These are phyloP conservation scores for Scaptomyza graminum DNA, from an alignment of 1,140 invertebrate genomes.

Conservation along the genomic window DNA sequence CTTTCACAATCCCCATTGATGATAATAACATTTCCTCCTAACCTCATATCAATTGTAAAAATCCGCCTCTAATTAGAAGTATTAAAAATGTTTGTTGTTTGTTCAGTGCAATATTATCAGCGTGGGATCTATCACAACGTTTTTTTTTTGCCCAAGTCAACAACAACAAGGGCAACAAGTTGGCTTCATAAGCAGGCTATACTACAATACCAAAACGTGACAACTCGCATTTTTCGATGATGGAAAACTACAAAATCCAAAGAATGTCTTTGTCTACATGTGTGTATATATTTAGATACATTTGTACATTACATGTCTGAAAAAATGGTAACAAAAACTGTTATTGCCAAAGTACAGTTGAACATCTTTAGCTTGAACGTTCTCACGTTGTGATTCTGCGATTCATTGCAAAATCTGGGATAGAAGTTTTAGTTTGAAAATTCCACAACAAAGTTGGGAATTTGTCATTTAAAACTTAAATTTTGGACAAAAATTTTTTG, in stretches of 20 bases:
- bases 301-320: background rate
- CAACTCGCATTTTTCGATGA: conserved; percentile 21
- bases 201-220: conserved; percentile 22
- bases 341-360: background rate
- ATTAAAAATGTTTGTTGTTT: conserved; percentile 4
- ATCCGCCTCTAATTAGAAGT: background rate
- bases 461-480: too few species aligned
- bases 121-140: conserved; percentile 5
- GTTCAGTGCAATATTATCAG: conserved; percentile 13
- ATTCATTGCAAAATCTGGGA: background rate
- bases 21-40: background rate
- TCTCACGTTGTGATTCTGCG: background rate
- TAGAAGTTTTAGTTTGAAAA: too few species aligned
- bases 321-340: background rate
- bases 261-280: conserved; percentile 25
- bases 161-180: background rate
- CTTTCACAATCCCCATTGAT: conserved; percentile 6
- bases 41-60: background rate
- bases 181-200: background rate
- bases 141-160: background rate
- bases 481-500: too few species aligned
- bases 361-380: background rate
- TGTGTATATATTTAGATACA: background rate
- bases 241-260: conserved; percentile 32
- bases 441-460: too few species aligned